These are phyloP conservation scores for Uria lomvia DNA, from an alignment of 2,113 vertebrate genomes.

Conservation along the genomic window DNA sequence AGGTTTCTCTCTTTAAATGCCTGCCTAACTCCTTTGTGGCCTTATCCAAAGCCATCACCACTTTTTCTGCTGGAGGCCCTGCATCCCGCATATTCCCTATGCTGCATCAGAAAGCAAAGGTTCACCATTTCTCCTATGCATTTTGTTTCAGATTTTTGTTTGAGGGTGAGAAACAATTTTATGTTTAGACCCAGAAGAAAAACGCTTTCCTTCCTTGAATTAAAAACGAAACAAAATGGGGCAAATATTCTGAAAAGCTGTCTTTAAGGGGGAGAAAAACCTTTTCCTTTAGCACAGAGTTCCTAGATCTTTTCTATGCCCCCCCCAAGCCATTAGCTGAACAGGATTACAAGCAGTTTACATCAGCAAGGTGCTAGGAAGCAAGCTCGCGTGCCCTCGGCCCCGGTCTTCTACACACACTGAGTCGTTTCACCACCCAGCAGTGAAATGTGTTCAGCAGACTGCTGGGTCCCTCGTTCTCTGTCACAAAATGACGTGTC, in stretches of 20 bases:
- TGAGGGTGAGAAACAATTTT: neutral
- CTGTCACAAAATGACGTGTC: neutral
- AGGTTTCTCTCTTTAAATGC: neutral
- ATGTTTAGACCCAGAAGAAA: neutral
- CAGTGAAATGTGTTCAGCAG: neutral
- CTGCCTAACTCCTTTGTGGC: neutral
- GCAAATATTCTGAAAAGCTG: neutral
- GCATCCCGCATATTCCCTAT: neutral
- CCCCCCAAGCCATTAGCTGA: neutral
- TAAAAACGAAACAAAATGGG: neutral
- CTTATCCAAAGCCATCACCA: neutral
- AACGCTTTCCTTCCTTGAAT: neutral
- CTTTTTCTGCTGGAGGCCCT: neutral
- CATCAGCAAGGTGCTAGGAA: neutral
- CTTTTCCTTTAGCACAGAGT: neutral
- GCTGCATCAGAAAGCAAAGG: neutral
- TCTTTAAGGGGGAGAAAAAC: accelerated
- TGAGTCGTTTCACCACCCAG: neutral
- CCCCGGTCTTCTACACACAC: neutral
- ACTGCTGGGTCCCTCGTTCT: neutral
- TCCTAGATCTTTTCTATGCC: neutral
- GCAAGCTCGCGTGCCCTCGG: neutral
- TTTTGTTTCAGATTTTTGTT: neutral
- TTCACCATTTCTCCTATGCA: neutral
- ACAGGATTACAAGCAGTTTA: neutral